Percentiles rank a stretch among this genome's conserved stretches.
phyloP scores from a whole-genome alignment of 2,797 vertebrate species.

The Poecile montanus region DNA sequence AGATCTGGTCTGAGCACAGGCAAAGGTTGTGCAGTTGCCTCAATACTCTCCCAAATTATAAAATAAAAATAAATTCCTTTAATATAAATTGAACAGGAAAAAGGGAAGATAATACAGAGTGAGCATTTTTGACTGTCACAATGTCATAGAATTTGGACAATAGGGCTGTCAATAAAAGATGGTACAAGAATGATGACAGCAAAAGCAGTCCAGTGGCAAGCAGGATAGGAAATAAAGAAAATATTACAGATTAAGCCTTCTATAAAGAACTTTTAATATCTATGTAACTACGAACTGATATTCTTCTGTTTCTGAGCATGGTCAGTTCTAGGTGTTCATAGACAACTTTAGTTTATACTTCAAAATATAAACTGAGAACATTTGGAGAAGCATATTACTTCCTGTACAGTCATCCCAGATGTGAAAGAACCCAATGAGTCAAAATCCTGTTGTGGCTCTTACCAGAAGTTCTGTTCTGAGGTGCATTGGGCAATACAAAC shows the following conservation, averaged over 20 bases:
- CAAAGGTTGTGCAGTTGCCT: not conserved
- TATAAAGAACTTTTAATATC: not conserved
- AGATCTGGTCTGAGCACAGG: not conserved
- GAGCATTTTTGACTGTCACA: not conserved
- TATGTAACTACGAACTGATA: not conserved
- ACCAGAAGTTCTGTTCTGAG: not conserved
- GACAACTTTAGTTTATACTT: not conserved
- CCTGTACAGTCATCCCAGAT: not conserved
- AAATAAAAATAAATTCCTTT: not conserved
- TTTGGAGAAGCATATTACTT: not conserved
- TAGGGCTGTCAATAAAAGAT: not conserved
- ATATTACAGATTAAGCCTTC: not conserved
- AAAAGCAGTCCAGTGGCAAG: not conserved
- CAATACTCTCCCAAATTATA: not conserved
- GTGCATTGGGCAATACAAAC: not conserved
- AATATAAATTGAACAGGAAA: not conserved
- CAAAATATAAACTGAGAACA: not conserved
- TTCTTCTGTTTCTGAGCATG: not conserved
- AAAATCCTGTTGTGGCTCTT: not conserved
- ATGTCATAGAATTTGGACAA: not conserved
- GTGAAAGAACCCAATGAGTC: not conserved
- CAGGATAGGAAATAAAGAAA: not conserved
- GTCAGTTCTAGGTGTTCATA: not conserved
- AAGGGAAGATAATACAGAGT: not conserved
- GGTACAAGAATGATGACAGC: not conserved